Evolutionary conservation across 2,888 invertebrate species (phyloP), one percentile per base, ranked within the genome.

Genomic region (Agonopterix arenella): DNA sequence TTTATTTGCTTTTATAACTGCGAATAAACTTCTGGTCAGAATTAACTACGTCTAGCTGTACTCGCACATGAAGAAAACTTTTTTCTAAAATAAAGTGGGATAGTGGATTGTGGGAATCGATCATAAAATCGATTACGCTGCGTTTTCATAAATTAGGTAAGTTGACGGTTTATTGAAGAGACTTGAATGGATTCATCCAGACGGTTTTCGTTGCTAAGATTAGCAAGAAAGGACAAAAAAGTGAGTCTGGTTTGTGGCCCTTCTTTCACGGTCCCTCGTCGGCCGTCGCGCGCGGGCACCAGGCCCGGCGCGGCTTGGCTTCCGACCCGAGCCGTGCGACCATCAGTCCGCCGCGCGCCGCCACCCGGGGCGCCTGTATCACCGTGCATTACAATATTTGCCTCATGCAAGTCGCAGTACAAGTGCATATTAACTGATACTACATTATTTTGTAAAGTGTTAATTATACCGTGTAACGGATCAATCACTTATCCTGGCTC

Each of bases 171-270:
- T 10, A 18, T 44, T 9, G 8, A 11, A 8, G n/a, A 47, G 43
- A n/a, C 45, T 49, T 43, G 49, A 48, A 59, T 65, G 73, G 73
- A 72, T 62, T 66, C 60, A 68, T 63, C 70, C 76, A 74, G 74
- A 73, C 78, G 68, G 62, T 68, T 67, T 76, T 76, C 76, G 76
- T 76, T 74, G 80, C 82, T 83, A 83, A 84, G 80, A 80, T 80
- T 79, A 75, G 28, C 5, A 28, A 28, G 77, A 76, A 65, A 70
- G 76, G 76, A 80, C 76, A 84, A 85, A 84, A 85, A 84, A 82
- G 70, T 64, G 10, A 66, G 72, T 73, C 75, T 76, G 78, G 73
- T 45, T 70, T 76, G 73, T 72, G 74, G 75, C 80, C 79, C 83
- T 80, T 79, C 75, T 76, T 77, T 1, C 40, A n/a, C 75, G 76